Base-by-base conservation (phyloP, 2,888 invertebrate species). In the Subacronicta megacephala region DNA sequence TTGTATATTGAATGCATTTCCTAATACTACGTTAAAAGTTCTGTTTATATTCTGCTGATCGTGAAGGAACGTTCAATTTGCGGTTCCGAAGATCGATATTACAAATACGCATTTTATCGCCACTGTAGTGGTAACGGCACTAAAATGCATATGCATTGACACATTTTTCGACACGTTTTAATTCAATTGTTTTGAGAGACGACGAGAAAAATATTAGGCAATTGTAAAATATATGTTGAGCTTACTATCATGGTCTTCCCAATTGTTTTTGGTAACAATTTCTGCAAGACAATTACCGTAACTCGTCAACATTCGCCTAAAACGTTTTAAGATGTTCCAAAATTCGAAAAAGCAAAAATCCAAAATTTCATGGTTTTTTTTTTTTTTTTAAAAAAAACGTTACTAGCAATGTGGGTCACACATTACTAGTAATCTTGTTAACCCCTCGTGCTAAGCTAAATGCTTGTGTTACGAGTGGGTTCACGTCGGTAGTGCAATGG, bases 201-300 rank as follows among this genome's bases (percentile, higher is more conserved):
- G 53, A 62, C 49, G n/a, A 18, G 41, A 61, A 47, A 12, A 26
- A 41, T 53, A 61, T 53, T 58, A 71, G 38, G 50, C 23, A 60
- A 54, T 60, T 61, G 37, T 60, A 33, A 60, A 64, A 68, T 44
- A 52, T 36, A 44, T 51, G 56, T 56, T 41, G 17, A 43, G 33
- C 47, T 44, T 53, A 43, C 41, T 62, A 59, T 57, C 7, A 42
- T 36, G 50, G 63, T 47, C 26, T 52, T 51, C 37, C 20, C 33
- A 3, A 35, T 52, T 58, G n/a, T n/a, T n/a, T n/a, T n/a, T n/a
- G n/a, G n/a, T n/a, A 68, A 45, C 47, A 6, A 18, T 13, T 35
- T 26, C 20, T 44, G 41, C 16, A 31, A 23, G 37, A 38, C 47
- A 41, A 29, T 31, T 13, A 10, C 52, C 3, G 10, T 12, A 49